These are phyloP conservation scores for Marmota monax DNA, from an alignment of 2,113 vertebrate species.

Conservation along the genomic window DNA sequence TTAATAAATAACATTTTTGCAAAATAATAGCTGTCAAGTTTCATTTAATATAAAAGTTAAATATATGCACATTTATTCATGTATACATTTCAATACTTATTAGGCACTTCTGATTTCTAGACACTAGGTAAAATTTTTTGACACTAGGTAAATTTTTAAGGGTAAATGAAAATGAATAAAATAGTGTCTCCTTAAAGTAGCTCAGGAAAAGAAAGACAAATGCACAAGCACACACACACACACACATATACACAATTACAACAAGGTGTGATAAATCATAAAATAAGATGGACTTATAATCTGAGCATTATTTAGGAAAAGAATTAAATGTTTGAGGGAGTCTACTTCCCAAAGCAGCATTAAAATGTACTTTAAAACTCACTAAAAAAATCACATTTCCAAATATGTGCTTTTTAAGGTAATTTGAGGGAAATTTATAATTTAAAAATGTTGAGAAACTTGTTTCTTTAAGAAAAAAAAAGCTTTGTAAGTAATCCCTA, in stretches of 20 bases:
- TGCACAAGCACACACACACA: neutral
- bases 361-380: neutral
- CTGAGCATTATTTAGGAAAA: neutral
- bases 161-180: neutral
- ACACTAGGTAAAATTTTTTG: neutral
- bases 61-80: conserved; percentile 12
- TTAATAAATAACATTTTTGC: neutral
- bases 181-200: neutral
- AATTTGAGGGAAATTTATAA: neutral
- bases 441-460: neutral
- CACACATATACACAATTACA: neutral
- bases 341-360: conserved; percentile 5
- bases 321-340: neutral
- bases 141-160: neutral
- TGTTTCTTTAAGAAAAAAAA: conserved; percentile 9
- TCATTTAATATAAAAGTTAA: neutral
- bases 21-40: neutral
- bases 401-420: neutral
- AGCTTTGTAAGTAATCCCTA: neutral
- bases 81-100: neutral
- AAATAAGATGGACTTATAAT: neutral
- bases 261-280: neutral
- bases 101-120: neutral
- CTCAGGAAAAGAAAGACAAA: neutral
- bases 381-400: neutral